phyloP scores from a whole-genome alignment of 1,140 invertebrate species.

The Macrotrachela quadricornifera region DNA sequence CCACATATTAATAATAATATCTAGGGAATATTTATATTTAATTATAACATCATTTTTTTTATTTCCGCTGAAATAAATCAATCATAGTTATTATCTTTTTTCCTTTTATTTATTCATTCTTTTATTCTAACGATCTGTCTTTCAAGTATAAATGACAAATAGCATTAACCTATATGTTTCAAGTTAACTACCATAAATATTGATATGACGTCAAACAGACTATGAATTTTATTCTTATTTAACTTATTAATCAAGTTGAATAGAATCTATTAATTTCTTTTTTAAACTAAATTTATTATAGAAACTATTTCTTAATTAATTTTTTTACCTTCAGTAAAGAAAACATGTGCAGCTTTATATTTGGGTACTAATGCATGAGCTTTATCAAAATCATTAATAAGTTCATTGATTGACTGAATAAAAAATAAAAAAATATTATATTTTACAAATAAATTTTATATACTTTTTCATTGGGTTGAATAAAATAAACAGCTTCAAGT shows the following conservation, averaged over 20 bases:
- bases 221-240: not conserved
- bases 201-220: not conserved
- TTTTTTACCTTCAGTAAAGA: constrained; percentile 84
- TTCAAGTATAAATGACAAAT: too few relatives aligned
- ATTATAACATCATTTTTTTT: too few relatives aligned
- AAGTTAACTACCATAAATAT: not conserved
- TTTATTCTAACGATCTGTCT: too few relatives aligned
- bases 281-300: too few relatives aligned
- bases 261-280: constrained; percentile 18
- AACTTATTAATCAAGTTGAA: too few relatives aligned
- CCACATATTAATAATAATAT: too few relatives aligned
- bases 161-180: too few relatives aligned
- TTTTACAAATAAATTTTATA: constrained; percentile 6
- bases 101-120: too few relatives aligned
- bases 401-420: constrained; percentile 56
- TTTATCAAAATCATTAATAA: constrained; percentile 79
- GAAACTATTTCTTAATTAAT: too few relatives aligned
- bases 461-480: constrained; percentile 71
- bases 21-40: too few relatives aligned
- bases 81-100: too few relatives aligned
- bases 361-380: constrained; percentile 44
- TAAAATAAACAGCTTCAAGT: constrained; percentile 90
- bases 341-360: constrained; percentile 86
- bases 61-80: too few relatives aligned
- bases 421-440: constrained; percentile 9